phyloP scores from a whole-genome alignment of 2,888 invertebrate genomes.

The Drosophila monieri region DNA sequence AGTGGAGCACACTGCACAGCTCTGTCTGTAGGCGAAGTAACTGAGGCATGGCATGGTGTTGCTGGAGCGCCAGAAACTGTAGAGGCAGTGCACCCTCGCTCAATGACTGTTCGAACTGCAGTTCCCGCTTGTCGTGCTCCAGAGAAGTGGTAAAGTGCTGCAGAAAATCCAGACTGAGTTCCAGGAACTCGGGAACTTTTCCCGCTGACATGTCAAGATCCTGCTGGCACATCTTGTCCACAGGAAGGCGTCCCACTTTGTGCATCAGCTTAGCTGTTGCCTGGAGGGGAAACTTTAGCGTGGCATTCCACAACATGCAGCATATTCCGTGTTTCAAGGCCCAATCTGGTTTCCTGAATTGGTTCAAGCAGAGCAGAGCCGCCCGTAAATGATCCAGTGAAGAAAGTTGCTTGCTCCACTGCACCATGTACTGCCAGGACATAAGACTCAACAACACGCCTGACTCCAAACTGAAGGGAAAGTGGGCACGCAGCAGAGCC shows the following conservation, averaged over 20 bases:
- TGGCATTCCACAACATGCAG: constrained; percentile 94
- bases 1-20: constrained; percentile 90
- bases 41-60: constrained; percentile 90
- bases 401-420: constrained; percentile 92
- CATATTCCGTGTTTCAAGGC: constrained; percentile 90
- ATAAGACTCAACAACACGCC: constrained; percentile 93
- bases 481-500: constrained; percentile 89
- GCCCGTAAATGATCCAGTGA: constrained; percentile 88
- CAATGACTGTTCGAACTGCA: constrained; percentile 82
- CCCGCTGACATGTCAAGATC: constrained; percentile 89
- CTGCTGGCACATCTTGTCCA: constrained; percentile 92
- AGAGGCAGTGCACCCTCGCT: constrained; percentile 86
- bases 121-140: constrained; percentile 78
- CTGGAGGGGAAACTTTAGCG: constrained; percentile 92
- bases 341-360: constrained; percentile 77
- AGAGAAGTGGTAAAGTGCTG: constrained; percentile 76
- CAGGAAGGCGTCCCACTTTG: constrained; percentile 93
- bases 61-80: constrained; percentile 89
- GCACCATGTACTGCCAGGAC: constrained; percentile 95
- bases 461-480: constrained; percentile 93
- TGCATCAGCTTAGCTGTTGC: constrained; percentile 90
- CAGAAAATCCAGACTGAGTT: constrained; percentile 84
- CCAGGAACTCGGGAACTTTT: constrained; percentile 87
- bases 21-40: constrained; percentile 92
- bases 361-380: constrained; percentile 88